A percentile compares a stretch with the other conserved stretches of the same genome.
These are phyloP conservation scores for Folsomia candida DNA, from an alignment of 2,888 invertebrate species.

Conservation along the genomic window DNA sequence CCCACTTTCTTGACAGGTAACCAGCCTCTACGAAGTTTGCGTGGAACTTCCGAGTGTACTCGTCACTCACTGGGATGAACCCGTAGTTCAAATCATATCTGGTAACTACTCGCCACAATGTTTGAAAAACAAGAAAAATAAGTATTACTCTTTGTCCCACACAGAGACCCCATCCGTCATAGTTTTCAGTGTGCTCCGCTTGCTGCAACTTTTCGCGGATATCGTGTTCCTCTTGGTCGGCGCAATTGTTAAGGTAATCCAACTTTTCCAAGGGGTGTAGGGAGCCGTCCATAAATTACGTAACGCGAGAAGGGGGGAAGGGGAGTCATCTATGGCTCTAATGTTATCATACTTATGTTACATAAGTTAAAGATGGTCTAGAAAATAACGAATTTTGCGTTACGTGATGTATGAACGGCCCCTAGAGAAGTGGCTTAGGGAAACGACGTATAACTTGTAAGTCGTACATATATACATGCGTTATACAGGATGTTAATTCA, in stretches of 20 bases:
- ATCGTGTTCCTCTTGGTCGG: slow-evolving; percentile 38
- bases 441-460: too few relatives aligned
- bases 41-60: slow-evolving; percentile 41
- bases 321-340: too few relatives aligned
- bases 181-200: slow-evolving; percentile 34
- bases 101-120: slow-evolving; percentile 12
- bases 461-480: too few relatives aligned
- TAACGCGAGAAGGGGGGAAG: too few relatives aligned
- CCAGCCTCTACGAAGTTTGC: slow-evolving; percentile 39
- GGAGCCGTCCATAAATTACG: too few relatives aligned
- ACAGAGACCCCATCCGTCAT: slow-evolving; percentile 41
- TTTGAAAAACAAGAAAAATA: background rate
- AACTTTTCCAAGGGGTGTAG: background rate
- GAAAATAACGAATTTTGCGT: too few relatives aligned
- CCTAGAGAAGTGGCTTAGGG: too few relatives aligned
- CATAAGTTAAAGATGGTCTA: too few relatives aligned
- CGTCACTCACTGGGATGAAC: slow-evolving; percentile 37
- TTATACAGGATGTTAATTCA: too few relatives aligned
- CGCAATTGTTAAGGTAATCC: slow-evolving; percentile 37
- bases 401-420: too few relatives aligned
- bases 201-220: slow-evolving; percentile 40
- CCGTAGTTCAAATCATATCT: slow-evolving; percentile 16
- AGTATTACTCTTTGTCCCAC: slow-evolving; percentile 4
- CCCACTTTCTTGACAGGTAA: slow-evolving; percentile 31
- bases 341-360: too few relatives aligned